These are phyloP conservation scores for Acipenser transmontanus DNA, from an alignment of 2,797 vertebrate species.

Conservation along the genomic window DNA sequence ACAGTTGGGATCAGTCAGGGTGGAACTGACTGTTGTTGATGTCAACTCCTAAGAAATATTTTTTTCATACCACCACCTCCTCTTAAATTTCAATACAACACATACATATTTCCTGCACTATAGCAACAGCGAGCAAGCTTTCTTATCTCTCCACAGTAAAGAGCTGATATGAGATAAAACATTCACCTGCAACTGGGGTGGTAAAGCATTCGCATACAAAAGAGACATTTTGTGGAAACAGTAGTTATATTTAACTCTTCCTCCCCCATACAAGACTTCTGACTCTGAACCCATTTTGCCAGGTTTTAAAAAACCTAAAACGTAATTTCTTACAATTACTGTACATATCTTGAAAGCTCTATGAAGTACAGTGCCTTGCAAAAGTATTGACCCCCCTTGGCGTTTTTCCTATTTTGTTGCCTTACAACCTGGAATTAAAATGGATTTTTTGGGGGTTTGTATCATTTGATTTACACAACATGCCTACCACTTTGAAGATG, in stretches of 20 bases:
- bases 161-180: constrained; percentile 7
- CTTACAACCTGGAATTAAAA: too few species aligned
- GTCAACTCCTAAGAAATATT: background rate
- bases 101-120: background rate
- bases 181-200: constrained; percentile 4
- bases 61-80: background rate
- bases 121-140: background rate
- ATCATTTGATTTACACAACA: too few species aligned
- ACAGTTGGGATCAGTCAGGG: constrained; percentile 15
- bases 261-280: background rate
- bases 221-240: background rate
- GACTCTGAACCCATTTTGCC: too few species aligned
- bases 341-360: too few species aligned
- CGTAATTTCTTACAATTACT: too few species aligned
- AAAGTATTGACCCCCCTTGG: too few species aligned
- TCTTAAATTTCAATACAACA: background rate
- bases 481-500: too few species aligned
- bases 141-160: background rate
- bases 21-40: background rate
- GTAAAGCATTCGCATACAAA: background rate
- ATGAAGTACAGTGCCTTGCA: too few species aligned
- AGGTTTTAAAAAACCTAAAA: too few species aligned
- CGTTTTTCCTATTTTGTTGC: too few species aligned
- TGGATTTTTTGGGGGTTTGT: too few species aligned
- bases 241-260: background rate